A percentile compares a stretch with the other conserved stretches of the same genome.
Evolutionary conservation across 2,888 invertebrate genomes (phyloP).

Genomic region (Congeria kusceri): DNA sequence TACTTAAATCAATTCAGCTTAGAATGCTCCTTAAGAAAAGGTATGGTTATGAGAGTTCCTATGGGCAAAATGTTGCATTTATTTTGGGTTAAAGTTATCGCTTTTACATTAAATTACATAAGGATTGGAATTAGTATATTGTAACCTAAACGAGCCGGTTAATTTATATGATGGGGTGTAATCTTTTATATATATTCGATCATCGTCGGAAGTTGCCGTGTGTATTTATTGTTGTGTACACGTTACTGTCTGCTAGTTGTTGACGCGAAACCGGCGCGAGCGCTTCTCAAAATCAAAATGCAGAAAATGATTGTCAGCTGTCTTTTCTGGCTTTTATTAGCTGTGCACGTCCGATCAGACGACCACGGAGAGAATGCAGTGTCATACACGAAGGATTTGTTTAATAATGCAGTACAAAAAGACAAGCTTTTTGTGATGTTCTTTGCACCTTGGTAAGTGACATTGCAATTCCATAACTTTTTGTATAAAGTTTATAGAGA

Average conservation of each 20-base stretch:
- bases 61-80: too few species aligned
- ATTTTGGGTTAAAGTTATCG: too few species aligned
- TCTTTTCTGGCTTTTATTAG: slow-evolving; percentile 14
- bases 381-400: slow-evolving; percentile 66
- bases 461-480: too few species aligned
- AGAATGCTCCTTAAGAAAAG: too few species aligned
- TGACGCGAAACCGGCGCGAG: slow-evolving; percentile 9
- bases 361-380: slow-evolving; percentile 72
- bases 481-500: too few species aligned
- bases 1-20: too few species aligned
- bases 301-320: slow-evolving; percentile 12
- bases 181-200: not conserved
- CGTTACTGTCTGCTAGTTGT: slow-evolving; percentile 24
- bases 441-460: slow-evolving; percentile 83
- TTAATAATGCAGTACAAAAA: slow-evolving; percentile 64
- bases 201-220: slow-evolving; percentile 1
- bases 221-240: slow-evolving; percentile 27
- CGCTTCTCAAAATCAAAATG: slow-evolving; percentile 4
- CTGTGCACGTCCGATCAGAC: slow-evolving; percentile 42
- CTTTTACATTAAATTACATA: too few species aligned
- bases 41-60: too few species aligned
- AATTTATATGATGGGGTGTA: not conserved
- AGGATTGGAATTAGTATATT: too few species aligned
- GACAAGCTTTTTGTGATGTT: slow-evolving; percentile 83
- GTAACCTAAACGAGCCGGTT: too few species aligned